Conservation (phyloP, 2,888 invertebrate genomes). For the Tinea trinotella region DNA sequence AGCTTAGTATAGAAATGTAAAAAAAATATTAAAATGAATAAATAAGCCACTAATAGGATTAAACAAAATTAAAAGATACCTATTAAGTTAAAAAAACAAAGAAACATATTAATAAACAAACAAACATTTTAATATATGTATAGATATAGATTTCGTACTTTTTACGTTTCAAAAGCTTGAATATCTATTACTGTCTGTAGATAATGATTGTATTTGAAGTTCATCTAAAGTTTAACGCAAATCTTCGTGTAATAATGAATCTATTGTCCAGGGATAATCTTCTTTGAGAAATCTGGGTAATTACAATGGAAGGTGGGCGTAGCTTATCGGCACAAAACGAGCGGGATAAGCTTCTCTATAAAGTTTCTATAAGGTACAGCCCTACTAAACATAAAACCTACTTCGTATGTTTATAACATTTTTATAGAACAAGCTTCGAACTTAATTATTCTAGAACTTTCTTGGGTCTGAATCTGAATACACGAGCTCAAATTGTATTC, state of each 20-base stretch:
- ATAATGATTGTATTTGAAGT: not conserved
- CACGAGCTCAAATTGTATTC: not conserved
- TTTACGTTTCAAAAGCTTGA: not conserved
- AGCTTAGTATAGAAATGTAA: no score
- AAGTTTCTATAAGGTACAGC: no score
- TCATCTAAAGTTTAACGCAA: not conserved
- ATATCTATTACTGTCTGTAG: not conserved
- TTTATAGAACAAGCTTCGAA: constrained; percentile 3
- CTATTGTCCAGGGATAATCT: not conserved
- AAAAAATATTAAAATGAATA: no score
- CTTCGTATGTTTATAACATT: constrained; percentile 2
- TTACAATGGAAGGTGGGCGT: constrained; percentile 5
- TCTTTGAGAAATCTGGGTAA: constrained; percentile 1
- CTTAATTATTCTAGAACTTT: constrained; percentile 12
- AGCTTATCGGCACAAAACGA: constrained; percentile 13
- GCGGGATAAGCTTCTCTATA: not conserved
- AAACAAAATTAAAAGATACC: no score
- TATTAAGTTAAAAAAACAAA: no score
- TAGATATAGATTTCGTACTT: no score
- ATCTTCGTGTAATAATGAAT: not conserved
- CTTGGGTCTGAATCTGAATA: not conserved
- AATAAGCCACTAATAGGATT: no score
- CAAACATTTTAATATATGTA: no score
- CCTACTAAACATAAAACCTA: constrained; percentile 9
- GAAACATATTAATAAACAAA: no score